phyloP scores from a whole-genome alignment of 2,797 vertebrate species.

The Ibycter americanus region DNA sequence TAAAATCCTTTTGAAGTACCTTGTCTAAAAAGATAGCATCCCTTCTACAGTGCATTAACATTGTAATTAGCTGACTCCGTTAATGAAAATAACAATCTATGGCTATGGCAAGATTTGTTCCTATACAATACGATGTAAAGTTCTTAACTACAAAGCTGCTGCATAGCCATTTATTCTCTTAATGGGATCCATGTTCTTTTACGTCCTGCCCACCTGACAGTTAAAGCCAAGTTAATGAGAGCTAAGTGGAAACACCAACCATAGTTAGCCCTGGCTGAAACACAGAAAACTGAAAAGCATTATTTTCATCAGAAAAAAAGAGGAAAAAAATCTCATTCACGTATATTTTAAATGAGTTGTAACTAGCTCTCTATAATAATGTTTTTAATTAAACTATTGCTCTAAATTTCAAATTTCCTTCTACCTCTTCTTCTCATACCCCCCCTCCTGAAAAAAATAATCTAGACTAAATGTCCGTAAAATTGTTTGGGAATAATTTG shows the following conservation, averaged over 20 bases:
- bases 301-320: background rate
- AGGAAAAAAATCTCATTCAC: background rate
- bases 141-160: constrained; percentile 10
- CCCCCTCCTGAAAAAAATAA: background rate
- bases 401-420: constrained; percentile 9
- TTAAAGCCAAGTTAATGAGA: constrained; percentile 29
- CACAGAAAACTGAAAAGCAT: background rate
- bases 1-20: constrained; percentile 15
- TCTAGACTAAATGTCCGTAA: background rate
- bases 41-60: background rate
- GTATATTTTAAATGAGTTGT: background rate
- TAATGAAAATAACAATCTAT: background rate
- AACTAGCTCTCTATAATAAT: constrained; percentile 40
- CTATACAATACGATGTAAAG: background rate
- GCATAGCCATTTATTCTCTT: constrained; percentile 4
- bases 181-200: background rate
- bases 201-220: background rate
- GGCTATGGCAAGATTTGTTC: background rate
- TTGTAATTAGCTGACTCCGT: constrained; percentile 11
- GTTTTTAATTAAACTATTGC: constrained; percentile 50
- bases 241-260: background rate
- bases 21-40: constrained; percentile 32
- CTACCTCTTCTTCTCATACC: constrained; percentile 4
- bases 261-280: background rate
- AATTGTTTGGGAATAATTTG: background rate